Evolutionary conservation across 2,888 invertebrate species (phyloP), one percentile per base, ranked within the genome.

Genomic region (Meta bourneti): DNA sequence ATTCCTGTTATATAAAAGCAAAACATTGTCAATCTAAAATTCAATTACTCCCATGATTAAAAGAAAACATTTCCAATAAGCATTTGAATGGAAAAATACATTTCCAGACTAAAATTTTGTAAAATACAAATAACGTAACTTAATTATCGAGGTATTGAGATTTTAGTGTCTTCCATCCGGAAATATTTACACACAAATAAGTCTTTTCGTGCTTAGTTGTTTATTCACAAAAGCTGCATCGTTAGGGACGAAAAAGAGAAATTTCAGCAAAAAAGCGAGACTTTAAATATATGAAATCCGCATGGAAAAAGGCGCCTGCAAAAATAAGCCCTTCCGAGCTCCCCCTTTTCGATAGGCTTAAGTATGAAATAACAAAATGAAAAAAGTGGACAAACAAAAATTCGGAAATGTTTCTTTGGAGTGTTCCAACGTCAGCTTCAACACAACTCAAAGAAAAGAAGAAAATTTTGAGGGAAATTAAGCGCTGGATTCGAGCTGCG

Each of bases 401-500:
- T 20, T 54, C 16, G 9, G n/a, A 51, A 54, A 20, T 51, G 61
- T 78, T 89, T 78, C 54, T 72, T 13, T n/a, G 79, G 54, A 79
- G 71, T 48, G 71, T 83, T 90, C 48, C 13, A n/a, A 78, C 51
- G 75, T 81, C 80, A 71, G 16, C 54, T 19, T 34, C 79, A 19
- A 75, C 86, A 20, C 6, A 9, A 78, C 16, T n/a, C 20, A 34
- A 48, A 77, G 82, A 75, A 72, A 78, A 72, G 61, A 19, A 79
- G n/a, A 79, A n/a, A 51, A 49, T 7, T 61, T 61, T n/a, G 61
- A 8, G 52, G 89, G 34, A 81, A 86, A 87, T 87, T 91, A 87
- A 87, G 83, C 81, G 78, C 11, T 7, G 49, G 61, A 87, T 83
- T 79, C 72, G 61, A 52, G 19, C 6, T 34, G 16, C 71, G 77